Evolutionary conservation across 2,113 vertebrate genomes (phyloP).

Genomic region (Drymodes brunneopygia): DNA sequence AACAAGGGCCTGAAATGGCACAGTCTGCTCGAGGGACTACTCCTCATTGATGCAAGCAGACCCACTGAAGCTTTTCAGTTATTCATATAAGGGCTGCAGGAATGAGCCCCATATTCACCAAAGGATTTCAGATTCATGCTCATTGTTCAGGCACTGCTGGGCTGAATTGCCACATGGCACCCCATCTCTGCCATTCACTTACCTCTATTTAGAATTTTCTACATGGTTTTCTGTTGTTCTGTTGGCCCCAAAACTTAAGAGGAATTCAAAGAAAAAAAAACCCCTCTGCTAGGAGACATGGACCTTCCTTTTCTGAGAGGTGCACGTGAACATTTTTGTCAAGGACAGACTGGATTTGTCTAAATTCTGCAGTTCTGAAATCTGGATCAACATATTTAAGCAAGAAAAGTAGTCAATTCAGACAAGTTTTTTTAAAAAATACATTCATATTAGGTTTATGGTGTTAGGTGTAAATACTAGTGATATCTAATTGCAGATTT

Average conservation of each 20-base stretch:
- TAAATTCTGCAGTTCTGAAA: neutral
- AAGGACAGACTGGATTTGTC: neutral
- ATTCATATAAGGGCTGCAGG: neutral
- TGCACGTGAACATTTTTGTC: fast-evolving
- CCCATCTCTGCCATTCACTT: neutral
- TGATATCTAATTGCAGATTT: neutral
- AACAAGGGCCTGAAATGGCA: neutral
- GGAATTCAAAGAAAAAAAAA: neutral
- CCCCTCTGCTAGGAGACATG: neutral
- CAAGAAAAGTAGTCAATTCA: neutral
- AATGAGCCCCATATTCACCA: neutral
- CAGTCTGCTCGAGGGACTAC: neutral
- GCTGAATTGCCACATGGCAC: neutral
- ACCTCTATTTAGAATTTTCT: neutral
- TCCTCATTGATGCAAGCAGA: neutral
- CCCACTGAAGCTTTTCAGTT: neutral
- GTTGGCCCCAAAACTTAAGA: neutral
- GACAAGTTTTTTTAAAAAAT: neutral
- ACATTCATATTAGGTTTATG: neutral
- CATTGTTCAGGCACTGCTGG: neutral
- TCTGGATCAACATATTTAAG: neutral
- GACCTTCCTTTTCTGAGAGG: neutral
- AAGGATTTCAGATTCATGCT: neutral
- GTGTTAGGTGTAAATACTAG: neutral
- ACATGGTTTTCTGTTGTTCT: neutral